Percentiles rank a stretch among this genome's conserved stretches.
phyloP scores from a whole-genome alignment of 64 coral and sea anemone species.

The Montipora sp. region DNA sequence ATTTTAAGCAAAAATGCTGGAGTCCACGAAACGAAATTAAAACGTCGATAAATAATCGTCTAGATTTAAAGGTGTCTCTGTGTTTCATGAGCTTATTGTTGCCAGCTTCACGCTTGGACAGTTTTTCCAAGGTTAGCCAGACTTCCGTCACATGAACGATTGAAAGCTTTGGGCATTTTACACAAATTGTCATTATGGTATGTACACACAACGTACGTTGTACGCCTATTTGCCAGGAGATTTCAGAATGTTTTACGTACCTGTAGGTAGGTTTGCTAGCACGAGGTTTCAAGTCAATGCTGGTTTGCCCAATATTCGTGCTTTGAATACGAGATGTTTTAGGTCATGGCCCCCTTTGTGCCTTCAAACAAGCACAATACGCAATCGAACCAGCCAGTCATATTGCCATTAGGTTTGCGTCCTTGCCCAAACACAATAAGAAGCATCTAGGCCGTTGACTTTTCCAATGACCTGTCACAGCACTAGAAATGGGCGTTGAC shows the following conservation, averaged over 20 bases:
- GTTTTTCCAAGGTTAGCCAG: not conserved
- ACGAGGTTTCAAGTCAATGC: not conserved
- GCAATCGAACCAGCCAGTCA: slow-evolving; percentile 2
- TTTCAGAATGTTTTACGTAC: not conserved
- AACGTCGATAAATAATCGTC: not conserved
- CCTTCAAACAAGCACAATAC: slow-evolving; percentile 28
- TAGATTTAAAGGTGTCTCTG: not conserved
- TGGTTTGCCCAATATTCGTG: slow-evolving; percentile 43
- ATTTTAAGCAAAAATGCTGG: not conserved
- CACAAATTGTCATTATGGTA: not conserved
- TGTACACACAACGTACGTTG: not conserved
- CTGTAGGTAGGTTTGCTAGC: not conserved
- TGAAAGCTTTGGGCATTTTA: not conserved
- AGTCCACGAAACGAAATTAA: too few species aligned
- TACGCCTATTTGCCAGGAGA: not conserved
- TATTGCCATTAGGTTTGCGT: slow-evolving; percentile 37
- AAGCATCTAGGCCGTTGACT: slow-evolving; percentile 35
- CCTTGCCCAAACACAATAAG: slow-evolving; percentile 31
- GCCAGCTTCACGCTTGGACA: slow-evolving; percentile 36
- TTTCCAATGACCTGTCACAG: not conserved
- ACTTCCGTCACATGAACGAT: not conserved
- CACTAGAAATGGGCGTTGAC: slow-evolving; percentile 12
- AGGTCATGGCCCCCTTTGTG: slow-evolving; percentile 43
- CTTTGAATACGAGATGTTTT: not conserved
- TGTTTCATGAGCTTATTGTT: slow-evolving; percentile 7